Base-by-base conservation (phyloP, 37 sponge, comb jelly and placozoan species). In the Corticium candelabrum region DNA sequence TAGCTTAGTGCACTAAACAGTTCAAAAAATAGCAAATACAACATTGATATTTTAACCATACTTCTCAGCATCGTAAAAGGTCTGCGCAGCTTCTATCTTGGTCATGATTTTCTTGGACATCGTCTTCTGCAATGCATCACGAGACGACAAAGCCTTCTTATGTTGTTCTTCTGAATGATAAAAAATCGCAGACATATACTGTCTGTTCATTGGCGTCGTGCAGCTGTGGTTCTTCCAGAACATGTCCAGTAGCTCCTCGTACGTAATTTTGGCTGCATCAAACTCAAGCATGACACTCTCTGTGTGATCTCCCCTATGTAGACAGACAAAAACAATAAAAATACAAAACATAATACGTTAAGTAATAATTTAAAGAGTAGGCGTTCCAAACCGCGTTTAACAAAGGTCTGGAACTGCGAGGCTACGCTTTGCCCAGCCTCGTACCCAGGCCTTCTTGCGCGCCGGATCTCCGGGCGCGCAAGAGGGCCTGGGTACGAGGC, bases 161-260 rank as follows among this genome's bases (percentile, higher is more conserved):
- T 85, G 85, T 84, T 96, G 96, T 37, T 89, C 84, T 7, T 80
- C 82, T 40, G 72, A 40, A 82, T 96, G 96, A 67, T 90, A 96
- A 83, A 92, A 96, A 33, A 96, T 90, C 78, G 93, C 96, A 0
- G 96, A 96, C 96, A 96, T 96, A 80, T 96, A 96, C 71, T 96
- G 96, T n/a, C 93, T 82, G 33, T 88, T 86, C 41, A 80, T 82
- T 43, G 89, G 86, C 67, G 86, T 80, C 31, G 96, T 96, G 7
- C 93, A 83, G 75, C 89, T 82, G 81, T 96, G 96, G 72, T 87
- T 86, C 39, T 74, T 73, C 96, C 96, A 96, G 71, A 96, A 96
- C 82, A 90, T 68, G 75, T 89, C 89, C n/a, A 96, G 85, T 41
- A 96, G 41, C 3, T 85, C 67, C 1, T 56, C 39, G 80, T 96